phyloP scores from a whole-genome alignment of 2,113 vertebrate species.

The Oncorhynchus masou region DNA sequence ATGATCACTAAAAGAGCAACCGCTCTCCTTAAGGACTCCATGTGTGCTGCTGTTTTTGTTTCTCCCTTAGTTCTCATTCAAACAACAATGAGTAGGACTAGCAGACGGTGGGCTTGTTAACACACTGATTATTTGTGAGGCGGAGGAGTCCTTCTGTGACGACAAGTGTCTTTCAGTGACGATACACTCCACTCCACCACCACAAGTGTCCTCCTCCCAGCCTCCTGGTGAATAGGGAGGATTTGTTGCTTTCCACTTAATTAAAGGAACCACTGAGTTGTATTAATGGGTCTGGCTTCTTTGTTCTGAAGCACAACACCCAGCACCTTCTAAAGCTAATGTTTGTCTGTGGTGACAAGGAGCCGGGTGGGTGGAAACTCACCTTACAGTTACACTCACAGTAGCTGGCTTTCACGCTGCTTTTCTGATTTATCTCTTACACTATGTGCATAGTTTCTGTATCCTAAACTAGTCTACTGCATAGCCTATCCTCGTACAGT shows the following conservation, averaged over 20 bases:
- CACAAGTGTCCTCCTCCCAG: slow-evolving; percentile 53
- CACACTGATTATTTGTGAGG: slow-evolving; percentile 62
- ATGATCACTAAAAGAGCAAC: slow-evolving; percentile 58
- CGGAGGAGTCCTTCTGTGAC: slow-evolving; percentile 56
- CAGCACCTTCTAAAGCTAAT: slow-evolving; percentile 51
- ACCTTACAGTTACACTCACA: slow-evolving; percentile 30
- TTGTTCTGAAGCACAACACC: slow-evolving; percentile 61
- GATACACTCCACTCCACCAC: slow-evolving; percentile 45
- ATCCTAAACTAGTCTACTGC: not conserved
- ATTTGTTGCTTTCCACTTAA: slow-evolving; percentile 70
- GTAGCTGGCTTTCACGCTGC: not conserved
- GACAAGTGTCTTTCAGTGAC: slow-evolving; percentile 29
- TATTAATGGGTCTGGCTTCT: slow-evolving; percentile 42
- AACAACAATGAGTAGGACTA: slow-evolving; percentile 66
- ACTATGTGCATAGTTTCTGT: not conserved
- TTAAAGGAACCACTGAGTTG: slow-evolving; percentile 63
- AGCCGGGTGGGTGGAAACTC: not conserved
- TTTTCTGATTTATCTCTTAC: slow-evolving; percentile 12
- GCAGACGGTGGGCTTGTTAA: slow-evolving; percentile 69
- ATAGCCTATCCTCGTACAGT: not conserved
- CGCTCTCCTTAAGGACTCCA: slow-evolving; percentile 38
- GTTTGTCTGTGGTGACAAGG: slow-evolving; percentile 49
- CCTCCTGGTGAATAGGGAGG: slow-evolving; percentile 56
- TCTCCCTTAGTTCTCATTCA: slow-evolving; percentile 68
- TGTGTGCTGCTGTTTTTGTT: slow-evolving; percentile 55